Evolutionary conservation across 2,113 vertebrate species (phyloP).

Genomic region (Equus quagga): DNA sequence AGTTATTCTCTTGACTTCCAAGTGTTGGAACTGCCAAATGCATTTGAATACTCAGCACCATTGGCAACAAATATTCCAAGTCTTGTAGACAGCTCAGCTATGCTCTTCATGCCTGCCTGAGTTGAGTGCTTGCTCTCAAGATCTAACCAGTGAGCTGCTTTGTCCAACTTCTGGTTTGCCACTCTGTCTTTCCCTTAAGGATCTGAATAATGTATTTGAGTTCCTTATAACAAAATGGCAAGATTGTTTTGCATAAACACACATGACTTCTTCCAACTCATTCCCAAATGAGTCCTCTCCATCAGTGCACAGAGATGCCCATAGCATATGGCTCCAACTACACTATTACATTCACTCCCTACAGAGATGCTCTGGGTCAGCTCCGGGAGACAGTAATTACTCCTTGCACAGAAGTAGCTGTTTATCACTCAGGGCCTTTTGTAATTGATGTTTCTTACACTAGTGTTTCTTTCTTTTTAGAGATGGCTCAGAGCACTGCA

Average conservation of each 20-base stretch:
- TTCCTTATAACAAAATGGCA: constrained; percentile 61
- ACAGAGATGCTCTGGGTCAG: constrained; percentile 78
- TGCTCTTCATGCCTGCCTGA: neutral
- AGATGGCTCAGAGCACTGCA: constrained; percentile 57
- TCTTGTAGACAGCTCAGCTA: neutral
- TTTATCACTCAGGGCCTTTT: constrained; percentile 67
- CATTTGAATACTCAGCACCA: neutral
- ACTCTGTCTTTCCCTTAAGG: constrained; percentile 54
- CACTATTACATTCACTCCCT: constrained; percentile 63
- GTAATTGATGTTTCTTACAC: constrained; percentile 71
- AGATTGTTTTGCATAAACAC: constrained; percentile 72
- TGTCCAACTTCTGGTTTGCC: constrained; percentile 27
- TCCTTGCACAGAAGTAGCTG: constrained; percentile 63
- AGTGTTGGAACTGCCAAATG: neutral
- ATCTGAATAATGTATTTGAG: constrained; percentile 54
- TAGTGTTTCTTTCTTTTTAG: constrained; percentile 46
- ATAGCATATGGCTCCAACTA: constrained; percentile 73
- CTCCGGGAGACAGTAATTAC: constrained; percentile 78
- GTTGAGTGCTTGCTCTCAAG: neutral
- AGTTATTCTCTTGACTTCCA: constrained; percentile 14
- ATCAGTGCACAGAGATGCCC: constrained; percentile 70
- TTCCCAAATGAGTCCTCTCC: constrained; percentile 74
- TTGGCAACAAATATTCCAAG: neutral
- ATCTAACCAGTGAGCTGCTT: constrained; percentile 15
- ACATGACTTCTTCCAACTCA: constrained; percentile 60